A percentile compares a stretch with the other conserved stretches of the same genome.
These are phyloP conservation scores for Nannoperca obscura DNA, from an alignment of 2,797 vertebrate species.

Conservation along the genomic window DNA sequence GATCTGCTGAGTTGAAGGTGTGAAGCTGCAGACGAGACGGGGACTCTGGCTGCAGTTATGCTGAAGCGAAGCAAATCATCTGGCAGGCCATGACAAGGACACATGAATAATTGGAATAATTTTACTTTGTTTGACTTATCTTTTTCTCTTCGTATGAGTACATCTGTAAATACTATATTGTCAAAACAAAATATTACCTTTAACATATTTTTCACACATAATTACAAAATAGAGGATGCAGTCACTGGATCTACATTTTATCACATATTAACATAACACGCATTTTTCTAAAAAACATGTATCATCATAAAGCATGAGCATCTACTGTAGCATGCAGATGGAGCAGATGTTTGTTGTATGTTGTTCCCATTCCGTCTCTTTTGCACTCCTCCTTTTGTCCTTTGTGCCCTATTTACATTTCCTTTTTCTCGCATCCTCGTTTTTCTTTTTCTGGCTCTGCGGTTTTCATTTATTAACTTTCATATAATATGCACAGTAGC, in stretches of 20 bases:
- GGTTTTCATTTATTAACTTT: not conserved
- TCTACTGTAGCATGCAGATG: not conserved
- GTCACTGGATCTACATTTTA: not conserved
- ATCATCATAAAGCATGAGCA: not conserved
- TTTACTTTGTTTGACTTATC: not conserved
- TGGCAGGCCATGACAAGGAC: not conserved
- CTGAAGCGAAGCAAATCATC: constrained; percentile 26
- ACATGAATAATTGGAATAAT: constrained; percentile 36
- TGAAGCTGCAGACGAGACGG: constrained; percentile 6
- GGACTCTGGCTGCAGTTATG: not conserved
- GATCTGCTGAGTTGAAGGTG: constrained; percentile 40
- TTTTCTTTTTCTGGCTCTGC: not conserved
- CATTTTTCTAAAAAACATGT: not conserved
- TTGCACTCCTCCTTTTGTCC: not conserved
- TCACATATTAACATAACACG: not conserved
- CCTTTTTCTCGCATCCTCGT: not conserved
- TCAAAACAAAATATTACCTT: not conserved
- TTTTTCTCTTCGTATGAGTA: not conserved
- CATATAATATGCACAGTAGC: not conserved
- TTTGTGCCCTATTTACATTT: not conserved
- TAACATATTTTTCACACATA: not conserved
- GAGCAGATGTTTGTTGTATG: not conserved
- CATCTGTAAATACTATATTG: not conserved
- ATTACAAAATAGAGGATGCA: not conserved
- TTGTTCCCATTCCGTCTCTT: not conserved